Percentiles rank a stretch among this genome's conserved stretches.
phyloP scores from a whole-genome alignment of 2,797 vertebrate genomes.

The Peromyscus nudipes region DNA sequence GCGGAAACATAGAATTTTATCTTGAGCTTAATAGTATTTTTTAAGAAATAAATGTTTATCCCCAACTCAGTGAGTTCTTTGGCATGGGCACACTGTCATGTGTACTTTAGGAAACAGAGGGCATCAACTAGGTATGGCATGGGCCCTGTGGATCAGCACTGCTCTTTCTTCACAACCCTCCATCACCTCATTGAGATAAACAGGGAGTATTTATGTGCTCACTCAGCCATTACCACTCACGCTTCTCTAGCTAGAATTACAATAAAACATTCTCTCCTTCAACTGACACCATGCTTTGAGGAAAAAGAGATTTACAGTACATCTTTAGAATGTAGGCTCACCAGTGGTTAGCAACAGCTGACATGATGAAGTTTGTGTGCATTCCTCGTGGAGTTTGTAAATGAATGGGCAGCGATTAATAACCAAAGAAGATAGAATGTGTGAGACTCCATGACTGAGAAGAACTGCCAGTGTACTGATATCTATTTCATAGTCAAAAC shows the following conservation, averaged over 20 bases:
- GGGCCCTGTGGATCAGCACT: fast-evolving
- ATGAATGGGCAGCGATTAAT: neutral
- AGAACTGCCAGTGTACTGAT: neutral
- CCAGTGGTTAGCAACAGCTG: neutral
- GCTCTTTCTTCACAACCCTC: neutral
- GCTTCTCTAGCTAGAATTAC: too few species aligned
- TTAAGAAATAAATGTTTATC: neutral
- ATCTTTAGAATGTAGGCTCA: neutral
- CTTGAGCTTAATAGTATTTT: neutral
- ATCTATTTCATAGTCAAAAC: neutral
- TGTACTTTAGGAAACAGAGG: neutral
- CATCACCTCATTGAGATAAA: neutral
- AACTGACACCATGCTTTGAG: neutral
- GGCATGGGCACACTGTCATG: fast-evolving
- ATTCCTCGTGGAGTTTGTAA: neutral
- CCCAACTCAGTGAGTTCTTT: fast-evolving
- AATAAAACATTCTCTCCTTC: neutral
- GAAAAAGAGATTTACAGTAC: neutral
- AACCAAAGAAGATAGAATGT: neutral
- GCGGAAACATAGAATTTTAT: neutral
- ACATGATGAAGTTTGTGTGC: neutral
- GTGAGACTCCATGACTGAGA: neutral
- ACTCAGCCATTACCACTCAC: fast-evolving
- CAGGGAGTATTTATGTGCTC: fast-evolving
- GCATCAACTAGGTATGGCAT: fast-evolving